Base-by-base conservation (phyloP, 2,113 vertebrate species). In the Mystacornis crossleyi region DNA sequence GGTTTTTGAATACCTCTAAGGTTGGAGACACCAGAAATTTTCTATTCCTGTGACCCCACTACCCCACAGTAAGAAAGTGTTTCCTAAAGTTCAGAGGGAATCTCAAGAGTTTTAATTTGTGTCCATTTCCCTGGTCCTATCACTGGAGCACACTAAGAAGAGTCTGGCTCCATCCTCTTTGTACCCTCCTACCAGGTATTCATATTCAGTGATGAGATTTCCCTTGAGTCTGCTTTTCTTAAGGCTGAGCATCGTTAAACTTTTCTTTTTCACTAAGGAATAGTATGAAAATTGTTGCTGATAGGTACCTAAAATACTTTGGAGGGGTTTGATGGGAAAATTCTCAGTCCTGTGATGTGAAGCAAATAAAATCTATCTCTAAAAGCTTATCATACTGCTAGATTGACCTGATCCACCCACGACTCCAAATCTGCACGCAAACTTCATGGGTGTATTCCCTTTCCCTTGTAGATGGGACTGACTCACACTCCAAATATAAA, bases 31-130 rank as follows among this genome's bases (percentile, higher is more conserved):
- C 25, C 25, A 48, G 25, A 64, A 7, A 45, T 7, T 85, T 10
- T 4, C n/a, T 12, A 8, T 77, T 77, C 8, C 3, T 1, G 5
- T 66, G 18, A 38, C 47, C 26, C 31, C 0, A 0, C 53, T 40
- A 15, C 8, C 7, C 6, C 31, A 29, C 24, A 50, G 53, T 40
- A 81, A 72, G 25, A 33, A 88, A 62, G 5, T 12, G 16, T 40
- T 77, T 64, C 25, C 10, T 54, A 11, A 58, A n/a, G 8, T 13
- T 45, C 73, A 60, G 40, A 69, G 48, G 12, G 28, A 40, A 58
- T 8, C 14, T 48, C 31, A 13, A 10, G 20, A 20, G 8, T 65
- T 57, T 75, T 31, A 2, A 5, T 36, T 33, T 81, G 31, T 34
- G 26, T 14, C 20, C 10, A 5, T 11, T 65, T 55, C 7, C 24